Evolutionary conservation across 1,140 invertebrate species (phyloP).

Genomic region (Vollenhovia emeryi): DNA sequence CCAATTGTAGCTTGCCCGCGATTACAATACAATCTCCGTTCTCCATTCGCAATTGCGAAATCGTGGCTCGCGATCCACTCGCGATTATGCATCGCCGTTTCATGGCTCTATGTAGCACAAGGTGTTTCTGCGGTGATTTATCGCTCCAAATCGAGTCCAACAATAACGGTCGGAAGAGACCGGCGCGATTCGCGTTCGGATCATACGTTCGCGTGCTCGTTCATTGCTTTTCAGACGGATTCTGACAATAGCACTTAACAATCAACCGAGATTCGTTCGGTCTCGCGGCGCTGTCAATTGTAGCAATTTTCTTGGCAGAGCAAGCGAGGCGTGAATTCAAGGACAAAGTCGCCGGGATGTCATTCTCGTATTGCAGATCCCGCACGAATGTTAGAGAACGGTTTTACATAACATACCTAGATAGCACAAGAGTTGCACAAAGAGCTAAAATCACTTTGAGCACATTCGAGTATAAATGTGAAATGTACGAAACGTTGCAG

Average conservation of each 20-base stretch:
- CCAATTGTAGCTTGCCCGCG: not conserved
- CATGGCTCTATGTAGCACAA: conserved; percentile 7
- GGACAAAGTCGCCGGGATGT: not conserved
- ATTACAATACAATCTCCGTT: conserved; percentile 4
- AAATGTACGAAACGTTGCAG: not conserved
- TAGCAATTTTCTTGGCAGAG: conserved; percentile 13
- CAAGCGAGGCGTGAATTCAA: conserved; percentile 31
- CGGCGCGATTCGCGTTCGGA: not conserved
- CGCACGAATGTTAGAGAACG: not conserved
- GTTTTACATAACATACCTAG: not conserved
- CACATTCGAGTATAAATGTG: not conserved
- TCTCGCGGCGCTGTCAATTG: conserved; percentile 3
- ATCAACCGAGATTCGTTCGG: not conserved
- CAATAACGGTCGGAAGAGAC: not conserved
- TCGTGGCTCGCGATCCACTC: not conserved
- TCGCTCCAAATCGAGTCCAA: not conserved
- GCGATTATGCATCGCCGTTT: conserved; percentile 7
- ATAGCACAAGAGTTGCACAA: no score
- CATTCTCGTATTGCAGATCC: not conserved
- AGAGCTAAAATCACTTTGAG: not conserved
- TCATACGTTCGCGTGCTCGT: not conserved
- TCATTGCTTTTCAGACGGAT: not conserved
- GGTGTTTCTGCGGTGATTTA: conserved; percentile 5
- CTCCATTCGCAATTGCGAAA: conserved; percentile 7
- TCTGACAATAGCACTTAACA: not conserved